These are phyloP conservation scores for Folsomia manolachei DNA, from an alignment of 2,888 invertebrate genomes.

Conservation along the genomic window DNA sequence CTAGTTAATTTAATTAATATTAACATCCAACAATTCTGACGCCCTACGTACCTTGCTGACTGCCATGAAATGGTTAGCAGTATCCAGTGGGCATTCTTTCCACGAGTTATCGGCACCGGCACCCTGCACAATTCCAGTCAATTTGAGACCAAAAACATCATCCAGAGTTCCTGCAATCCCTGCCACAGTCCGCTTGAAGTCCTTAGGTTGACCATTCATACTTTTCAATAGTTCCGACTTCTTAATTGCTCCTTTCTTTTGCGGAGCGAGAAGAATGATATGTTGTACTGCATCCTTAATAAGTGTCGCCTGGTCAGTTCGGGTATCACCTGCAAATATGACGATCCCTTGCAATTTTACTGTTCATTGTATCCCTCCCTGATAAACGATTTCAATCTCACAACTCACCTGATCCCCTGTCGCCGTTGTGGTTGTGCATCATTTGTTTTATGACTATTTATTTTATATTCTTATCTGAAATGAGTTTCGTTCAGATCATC, in stretches of 20 bases:
- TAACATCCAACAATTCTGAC: too few relatives aligned
- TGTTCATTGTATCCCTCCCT: neutral
- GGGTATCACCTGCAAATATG: neutral
- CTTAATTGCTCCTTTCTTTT: slow-evolving; percentile 9
- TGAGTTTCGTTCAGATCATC: too few relatives aligned
- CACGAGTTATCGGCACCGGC: neutral
- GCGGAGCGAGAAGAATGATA: neutral
- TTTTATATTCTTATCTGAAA: too few relatives aligned
- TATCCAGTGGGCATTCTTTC: neutral
- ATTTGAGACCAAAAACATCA: slow-evolving; percentile 14
- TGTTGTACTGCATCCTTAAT: slow-evolving; percentile 9
- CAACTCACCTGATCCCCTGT: too few relatives aligned
- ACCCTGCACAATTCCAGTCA: slow-evolving; percentile 19
- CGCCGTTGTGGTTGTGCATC: neutral
- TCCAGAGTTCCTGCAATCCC: neutral
- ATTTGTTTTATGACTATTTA: neutral
- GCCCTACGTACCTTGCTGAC: slow-evolving; percentile 19
- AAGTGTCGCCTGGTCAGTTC: neutral
- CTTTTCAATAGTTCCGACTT: slow-evolving; percentile 23
- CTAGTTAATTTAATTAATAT: too few relatives aligned
- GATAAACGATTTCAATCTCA: too few relatives aligned
- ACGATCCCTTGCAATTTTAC: neutral
- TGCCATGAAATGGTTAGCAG: slow-evolving; percentile 17
- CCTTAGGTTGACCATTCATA: slow-evolving; percentile 19
- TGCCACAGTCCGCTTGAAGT: slow-evolving; percentile 15